Conservation (phyloP, 2,113 vertebrate genomes). For the Salvelinus fontinalis region DNA sequence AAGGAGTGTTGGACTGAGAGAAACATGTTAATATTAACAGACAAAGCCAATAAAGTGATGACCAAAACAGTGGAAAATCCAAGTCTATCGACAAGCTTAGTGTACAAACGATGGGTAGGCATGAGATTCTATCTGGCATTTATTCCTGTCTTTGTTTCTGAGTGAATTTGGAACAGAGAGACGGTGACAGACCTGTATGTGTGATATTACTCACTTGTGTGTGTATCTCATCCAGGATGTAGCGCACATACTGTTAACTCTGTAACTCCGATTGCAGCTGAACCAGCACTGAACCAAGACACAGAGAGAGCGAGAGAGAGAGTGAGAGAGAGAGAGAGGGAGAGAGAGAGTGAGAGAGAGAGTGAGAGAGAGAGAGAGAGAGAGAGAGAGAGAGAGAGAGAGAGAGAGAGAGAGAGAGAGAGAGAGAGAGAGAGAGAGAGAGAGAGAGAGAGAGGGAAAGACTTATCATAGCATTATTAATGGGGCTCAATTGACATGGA, state of each 20-base stretch:
- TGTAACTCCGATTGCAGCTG: slow-evolving; percentile 81
- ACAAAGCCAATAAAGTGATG: neutral
- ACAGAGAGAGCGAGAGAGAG: neutral
- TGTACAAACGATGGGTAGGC: neutral
- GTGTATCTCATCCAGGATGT: slow-evolving; percentile 81
- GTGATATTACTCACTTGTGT: slow-evolving; percentile 79
- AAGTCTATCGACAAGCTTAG: neutral
- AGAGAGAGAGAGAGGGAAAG: neutral
- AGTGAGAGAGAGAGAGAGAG: neutral
- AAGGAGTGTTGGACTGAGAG: neutral
- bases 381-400: neutral
- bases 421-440: neutral
- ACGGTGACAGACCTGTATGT: neutral
- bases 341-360: no score
- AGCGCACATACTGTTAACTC: slow-evolving; percentile 73
- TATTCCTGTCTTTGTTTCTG: neutral
- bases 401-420: no score
- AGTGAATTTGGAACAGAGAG: neutral
- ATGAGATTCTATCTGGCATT: neutral
- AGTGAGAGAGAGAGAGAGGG: neutral
- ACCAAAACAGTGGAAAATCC: no score
- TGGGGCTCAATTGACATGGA: no score
- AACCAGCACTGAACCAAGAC: slow-evolving; percentile 76
- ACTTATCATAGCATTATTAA: slow-evolving; percentile 14
- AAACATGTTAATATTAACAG: neutral